These are phyloP conservation scores for Diabrotica virgifera DNA, from an alignment of 1,140 invertebrate genomes.

Conservation along the genomic window DNA sequence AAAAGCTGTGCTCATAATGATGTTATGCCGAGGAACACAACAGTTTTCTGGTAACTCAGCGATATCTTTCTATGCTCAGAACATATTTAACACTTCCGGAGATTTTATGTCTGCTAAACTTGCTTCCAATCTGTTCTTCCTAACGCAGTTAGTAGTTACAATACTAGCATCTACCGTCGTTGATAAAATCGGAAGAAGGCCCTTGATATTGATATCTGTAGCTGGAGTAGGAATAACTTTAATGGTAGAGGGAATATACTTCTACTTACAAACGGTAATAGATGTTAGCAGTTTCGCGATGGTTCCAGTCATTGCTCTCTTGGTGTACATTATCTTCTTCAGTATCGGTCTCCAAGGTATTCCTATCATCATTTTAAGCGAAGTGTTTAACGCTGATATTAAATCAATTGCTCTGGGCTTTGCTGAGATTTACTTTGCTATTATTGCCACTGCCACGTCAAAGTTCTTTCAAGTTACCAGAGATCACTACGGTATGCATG, in stretches of 20 bases:
- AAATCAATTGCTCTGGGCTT: conserved; percentile 68
- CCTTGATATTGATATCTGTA: conserved; percentile 62
- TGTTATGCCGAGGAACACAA: conserved; percentile 58
- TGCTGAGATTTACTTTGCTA: conserved; percentile 66
- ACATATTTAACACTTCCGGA: conserved; percentile 64
- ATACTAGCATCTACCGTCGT: conserved; percentile 63
- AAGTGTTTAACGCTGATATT: conserved; percentile 71
- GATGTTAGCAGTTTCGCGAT: conserved; percentile 32
- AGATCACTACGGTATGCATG: conserved; percentile 61
- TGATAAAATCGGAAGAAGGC: conserved; percentile 68
- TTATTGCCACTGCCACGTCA: conserved; percentile 70
- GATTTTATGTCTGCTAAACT: conserved; percentile 43
- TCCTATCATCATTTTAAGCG: conserved; percentile 68
- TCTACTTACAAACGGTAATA: conserved; percentile 50
- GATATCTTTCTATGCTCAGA: conserved; percentile 70
- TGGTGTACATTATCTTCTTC: conserved; percentile 69
- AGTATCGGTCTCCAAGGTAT: conserved; percentile 68
- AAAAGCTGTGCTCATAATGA: conserved; percentile 48
- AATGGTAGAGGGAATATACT: conserved; percentile 60
- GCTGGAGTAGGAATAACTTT: conserved; percentile 55
- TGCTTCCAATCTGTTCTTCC: conserved; percentile 59
- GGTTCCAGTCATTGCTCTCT: conserved; percentile 63
- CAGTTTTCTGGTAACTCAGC: conserved; percentile 74
- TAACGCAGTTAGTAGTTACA: conserved; percentile 64
- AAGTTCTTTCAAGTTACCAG: conserved; percentile 68